Evolutionary conservation across 2,113 vertebrate genomes (phyloP).

Genomic region (Hyperopisus bebe): DNA sequence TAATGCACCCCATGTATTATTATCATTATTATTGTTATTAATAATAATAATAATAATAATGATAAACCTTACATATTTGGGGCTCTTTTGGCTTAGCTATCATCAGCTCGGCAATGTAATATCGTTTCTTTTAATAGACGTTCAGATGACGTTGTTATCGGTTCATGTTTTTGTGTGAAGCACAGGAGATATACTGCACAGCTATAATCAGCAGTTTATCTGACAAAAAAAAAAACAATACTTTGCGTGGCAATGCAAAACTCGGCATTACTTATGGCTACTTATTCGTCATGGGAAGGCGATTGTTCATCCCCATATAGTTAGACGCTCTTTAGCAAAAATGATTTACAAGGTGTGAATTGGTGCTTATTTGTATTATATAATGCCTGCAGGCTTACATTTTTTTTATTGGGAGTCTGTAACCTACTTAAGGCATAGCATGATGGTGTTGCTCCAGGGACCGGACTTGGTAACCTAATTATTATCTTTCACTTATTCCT

Average conservation of each 20-base stretch:
- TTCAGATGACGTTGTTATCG: not conserved
- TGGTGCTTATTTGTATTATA: not conserved
- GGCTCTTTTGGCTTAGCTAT: not conserved
- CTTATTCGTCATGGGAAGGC: not conserved
- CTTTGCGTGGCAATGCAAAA: not conserved
- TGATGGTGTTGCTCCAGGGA: not conserved
- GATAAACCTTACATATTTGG: not conserved
- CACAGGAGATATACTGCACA: not conserved
- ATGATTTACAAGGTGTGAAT: not conserved
- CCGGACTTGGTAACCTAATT: not conserved
- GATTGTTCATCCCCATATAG: not conserved
- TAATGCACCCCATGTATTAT: not conserved
- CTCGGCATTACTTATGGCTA: not conserved
- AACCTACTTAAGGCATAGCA: not conserved
- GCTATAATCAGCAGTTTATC: not conserved
- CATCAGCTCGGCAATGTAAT: not conserved
- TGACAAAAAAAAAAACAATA: not conserved
- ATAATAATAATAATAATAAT: too few relatives aligned
- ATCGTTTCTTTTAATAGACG: not conserved
- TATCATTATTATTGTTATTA: too few relatives aligned
- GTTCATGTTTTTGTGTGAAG: not conserved
- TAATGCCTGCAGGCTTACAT: not conserved
- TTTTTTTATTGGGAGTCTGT: not conserved
- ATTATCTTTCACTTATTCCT: not conserved
- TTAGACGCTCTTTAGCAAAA: not conserved